phyloP scores from a whole-genome alignment of 1,140 invertebrate genomes.

The Drosophila truncata region DNA sequence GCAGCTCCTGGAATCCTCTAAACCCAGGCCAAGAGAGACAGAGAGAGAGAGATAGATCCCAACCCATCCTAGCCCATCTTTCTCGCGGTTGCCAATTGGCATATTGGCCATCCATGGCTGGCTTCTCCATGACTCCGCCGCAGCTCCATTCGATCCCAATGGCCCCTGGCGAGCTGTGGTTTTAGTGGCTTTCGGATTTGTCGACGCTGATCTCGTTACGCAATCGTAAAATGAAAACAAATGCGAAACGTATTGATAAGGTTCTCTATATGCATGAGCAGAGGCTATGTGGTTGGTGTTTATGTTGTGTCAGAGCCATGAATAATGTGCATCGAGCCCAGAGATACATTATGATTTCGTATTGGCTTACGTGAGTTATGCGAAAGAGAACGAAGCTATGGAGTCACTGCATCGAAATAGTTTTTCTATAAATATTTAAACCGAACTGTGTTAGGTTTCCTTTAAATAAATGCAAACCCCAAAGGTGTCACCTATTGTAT shows the following conservation, averaged over 20 bases:
- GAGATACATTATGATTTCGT: constrained; percentile 49
- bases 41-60: too few species aligned
- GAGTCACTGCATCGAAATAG: constrained; percentile 5
- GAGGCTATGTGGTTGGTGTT: not conserved
- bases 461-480: not conserved
- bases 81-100: constrained; percentile 69
- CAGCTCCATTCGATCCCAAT: constrained; percentile 20
- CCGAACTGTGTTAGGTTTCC: not conserved
- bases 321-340: constrained; percentile 47
- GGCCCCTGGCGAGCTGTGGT: constrained; percentile 57
- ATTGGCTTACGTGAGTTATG: constrained; percentile 38
- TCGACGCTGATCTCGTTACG: constrained; percentile 80
- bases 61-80: constrained; percentile 26
- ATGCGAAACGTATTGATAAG: constrained; percentile 81
- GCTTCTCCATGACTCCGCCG: constrained; percentile 1
- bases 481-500: not conserved
- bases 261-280: constrained; percentile 50
- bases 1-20: constrained; percentile 8
- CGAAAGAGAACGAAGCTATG: not conserved
- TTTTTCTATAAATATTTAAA: constrained; percentile 33
- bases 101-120: constrained; percentile 63
- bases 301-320: constrained; percentile 15
- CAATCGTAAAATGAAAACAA: constrained; percentile 83
- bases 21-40: not conserved
- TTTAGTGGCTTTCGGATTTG: constrained; percentile 82